phyloP scores from a whole-genome alignment of 2,888 invertebrate species.

The Aphodius sticticus region DNA sequence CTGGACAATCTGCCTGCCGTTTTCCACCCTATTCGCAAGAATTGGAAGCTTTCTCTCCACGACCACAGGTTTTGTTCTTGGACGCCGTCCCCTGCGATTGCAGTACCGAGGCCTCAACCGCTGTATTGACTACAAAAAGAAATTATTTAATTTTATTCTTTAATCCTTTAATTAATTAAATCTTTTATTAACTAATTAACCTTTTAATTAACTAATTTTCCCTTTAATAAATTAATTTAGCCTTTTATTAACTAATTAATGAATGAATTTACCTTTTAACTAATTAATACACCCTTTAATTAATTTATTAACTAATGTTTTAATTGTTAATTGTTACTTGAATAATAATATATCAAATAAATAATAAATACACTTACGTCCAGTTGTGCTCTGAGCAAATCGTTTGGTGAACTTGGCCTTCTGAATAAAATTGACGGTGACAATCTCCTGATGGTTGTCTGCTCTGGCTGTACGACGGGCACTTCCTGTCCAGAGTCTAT shows the following conservation, averaged over 20 bases:
- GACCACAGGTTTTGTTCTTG: constrained; percentile 69
- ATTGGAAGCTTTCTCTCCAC: constrained; percentile 79
- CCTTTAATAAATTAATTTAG: not conserved
- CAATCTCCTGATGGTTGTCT: constrained; percentile 39
- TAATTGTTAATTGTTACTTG: not conserved
- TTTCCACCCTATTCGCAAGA: constrained; percentile 65
- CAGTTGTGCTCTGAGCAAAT: constrained; percentile 61
- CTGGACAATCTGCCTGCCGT: constrained; percentile 60
- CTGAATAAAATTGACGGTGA: constrained; percentile 45
- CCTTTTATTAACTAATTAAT: not conserved
- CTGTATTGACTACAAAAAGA: constrained; percentile 51
- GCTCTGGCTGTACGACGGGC: constrained; percentile 24
- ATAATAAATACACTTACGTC: constrained; percentile 55
- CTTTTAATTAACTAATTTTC: not conserved
- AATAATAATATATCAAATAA: not conserved
- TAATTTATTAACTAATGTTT: not conserved
- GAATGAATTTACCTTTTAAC: not conserved
- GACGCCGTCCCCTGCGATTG: constrained; percentile 58
- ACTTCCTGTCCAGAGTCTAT: constrained; percentile 26
- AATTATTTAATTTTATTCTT: constrained; percentile 17
- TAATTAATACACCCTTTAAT: not conserved
- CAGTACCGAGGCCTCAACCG: constrained; percentile 57
- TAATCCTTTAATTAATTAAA: constrained; percentile 7
- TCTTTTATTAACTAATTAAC: not conserved
- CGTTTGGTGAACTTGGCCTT: constrained; percentile 48